Evolutionary conservation across 2,797 vertebrate genomes (phyloP).

Genomic region (Mycteria americana): DNA sequence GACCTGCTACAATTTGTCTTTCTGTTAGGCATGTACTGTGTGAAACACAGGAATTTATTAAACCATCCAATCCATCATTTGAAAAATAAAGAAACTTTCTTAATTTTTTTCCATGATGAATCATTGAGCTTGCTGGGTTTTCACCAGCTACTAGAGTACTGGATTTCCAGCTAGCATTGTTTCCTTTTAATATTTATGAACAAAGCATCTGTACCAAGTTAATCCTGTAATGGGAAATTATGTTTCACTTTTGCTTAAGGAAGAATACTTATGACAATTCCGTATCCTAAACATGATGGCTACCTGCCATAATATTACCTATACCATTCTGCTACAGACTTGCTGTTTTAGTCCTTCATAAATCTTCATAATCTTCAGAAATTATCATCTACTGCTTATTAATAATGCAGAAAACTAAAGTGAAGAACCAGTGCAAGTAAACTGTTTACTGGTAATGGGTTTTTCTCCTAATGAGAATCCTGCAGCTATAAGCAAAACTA

Average conservation of each 20-base stretch:
- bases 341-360: slow-evolving; percentile 36
- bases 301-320: background rate
- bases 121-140: background rate
- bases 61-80: background rate
- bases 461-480: background rate
- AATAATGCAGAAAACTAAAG: slow-evolving; percentile 55
- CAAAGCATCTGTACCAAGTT: background rate
- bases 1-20: background rate
- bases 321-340: background rate
- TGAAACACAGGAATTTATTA: background rate
- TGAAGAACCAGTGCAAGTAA: slow-evolving; percentile 4
- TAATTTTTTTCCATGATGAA: background rate
- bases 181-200: background rate
- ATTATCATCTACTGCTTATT: slow-evolving; percentile 13
- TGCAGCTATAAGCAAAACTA: background rate
- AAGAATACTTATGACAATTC: background rate
- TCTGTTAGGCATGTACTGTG: background rate
- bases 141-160: background rate
- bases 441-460: background rate
- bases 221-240: background rate
- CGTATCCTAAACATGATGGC: background rate
- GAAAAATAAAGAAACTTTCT: background rate
- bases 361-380: background rate
- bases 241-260: background rate
- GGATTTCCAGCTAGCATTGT: background rate